Evolutionary conservation across 2,888 invertebrate species (phyloP), one percentile per base, ranked within the genome.

Genomic region (Heliconius aoede): DNA sequence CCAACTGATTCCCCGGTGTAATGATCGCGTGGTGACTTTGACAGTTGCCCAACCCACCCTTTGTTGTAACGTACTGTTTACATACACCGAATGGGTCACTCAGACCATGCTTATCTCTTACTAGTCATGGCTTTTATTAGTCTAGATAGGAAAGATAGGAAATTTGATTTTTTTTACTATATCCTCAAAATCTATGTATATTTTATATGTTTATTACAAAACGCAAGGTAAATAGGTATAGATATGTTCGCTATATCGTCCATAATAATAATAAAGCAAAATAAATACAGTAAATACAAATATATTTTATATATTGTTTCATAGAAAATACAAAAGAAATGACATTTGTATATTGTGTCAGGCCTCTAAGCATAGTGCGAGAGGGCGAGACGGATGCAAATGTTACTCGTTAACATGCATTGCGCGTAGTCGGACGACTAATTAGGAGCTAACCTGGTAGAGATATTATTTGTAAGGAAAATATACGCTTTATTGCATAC

Each of bases 1-100:
- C 93, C 90, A 88, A 90, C 89, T 90, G 92, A 90, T 92, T 93
- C 93, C 92, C 92, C 84, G 90, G 89, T 92, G 93, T 92, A 93
- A 92, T 88, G 91, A 93, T 92, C 93, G 90, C 91, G 91, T 91
- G 92, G 91, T 93, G 93, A 94, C 92, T 93, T 90, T 94, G 94
- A 94, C 94, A 93, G 93, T 90, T 90, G 83, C 84, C 84, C 85
- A 83, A 80, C 36, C 36, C 82, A 82, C 82, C 83, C 83, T 82
- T 81, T 80, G 64, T 76, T 76, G 77, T 86, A 83, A 85, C 80
- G 82, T 73, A 40, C 80, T 77, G 77, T 78, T 85, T 83, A 81
- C 78, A 81, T 64, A 60, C 15, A 3, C 72, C 76, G 83, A 83
- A 74, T 28, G 15, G 80, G 60, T 76, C 32, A 13, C 71, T 21